Evolutionary conservation across 2,888 invertebrate species (phyloP), one percentile per base, ranked within the genome.

Genomic region (Coremacera marginata): DNA sequence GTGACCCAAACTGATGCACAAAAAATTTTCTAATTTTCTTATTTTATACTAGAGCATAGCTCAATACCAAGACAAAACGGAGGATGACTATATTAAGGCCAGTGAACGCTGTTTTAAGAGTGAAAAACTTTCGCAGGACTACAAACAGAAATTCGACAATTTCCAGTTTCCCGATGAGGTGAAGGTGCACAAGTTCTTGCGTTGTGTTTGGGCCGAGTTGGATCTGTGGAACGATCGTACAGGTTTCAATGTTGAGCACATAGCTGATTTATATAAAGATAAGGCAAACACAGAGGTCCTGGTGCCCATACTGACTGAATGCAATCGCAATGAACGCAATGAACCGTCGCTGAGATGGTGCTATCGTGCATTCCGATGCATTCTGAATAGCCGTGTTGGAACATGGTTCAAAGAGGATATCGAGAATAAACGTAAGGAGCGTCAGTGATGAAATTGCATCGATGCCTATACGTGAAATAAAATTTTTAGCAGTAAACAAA

Each of bases 361-460:
- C 60, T 82, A 82, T 73, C 75, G 78, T 0, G 77, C 80, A 34
- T 83, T 84, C 70, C 78, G 78, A 31, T 84, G 84, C 51, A 82
- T 84, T 76, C 49, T 83, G 49, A 80, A 81, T 14, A 82, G 81
- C 49, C 79, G 79, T 31, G 83, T 83, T 14, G 84, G 83, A n/a
- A 78, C 78, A 0, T 83, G 82, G 83, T 83, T 84, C 44, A 81
- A 81, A 44, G 81, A 83, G 1, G 82, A 82, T 75, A 76, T 83
- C 2, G 70, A 60, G n/a, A 80, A 82, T 19, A 79, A 78, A 25
- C 70, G 77, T 1, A 77, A 75, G 14, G 70, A 55, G 1, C 16
- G 9, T 11, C 67, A 67, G 22, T 67, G 37, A 67, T 27, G 22
- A 25, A 60, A 60, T 60, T 14, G 44, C 1, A 44, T 44, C 44